Evolutionary conservation across 2,888 invertebrate species (phyloP), one percentile per base, ranked within the genome.

Genomic region (Agelastica alni): DNA sequence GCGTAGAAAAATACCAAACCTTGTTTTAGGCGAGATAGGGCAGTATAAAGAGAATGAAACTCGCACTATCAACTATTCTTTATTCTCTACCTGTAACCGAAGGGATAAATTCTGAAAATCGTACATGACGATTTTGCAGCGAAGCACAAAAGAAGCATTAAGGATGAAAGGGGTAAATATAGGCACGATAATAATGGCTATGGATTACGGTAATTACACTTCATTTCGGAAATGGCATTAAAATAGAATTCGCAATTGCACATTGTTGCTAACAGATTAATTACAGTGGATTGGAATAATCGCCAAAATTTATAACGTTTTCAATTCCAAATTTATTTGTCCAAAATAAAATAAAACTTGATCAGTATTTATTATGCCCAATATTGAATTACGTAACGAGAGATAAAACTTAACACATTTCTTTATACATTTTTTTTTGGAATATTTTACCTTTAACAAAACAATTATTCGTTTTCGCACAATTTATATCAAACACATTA

Each of bases 191-290:
- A 63, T 63, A 58, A 57, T 55, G 54, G 51, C 55, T 56, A 53
- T 59, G 56, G 51, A 59, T 61, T 57, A 59, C 37, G 13, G 53
- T 64, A 61, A 64, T 60, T 59, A 58, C 59, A 55, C 54, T 58
- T 55, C 47, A 32, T 20, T 58, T 58, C 59, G 62, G 61, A 62
- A 59, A 56, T 49, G 45, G 58, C 58, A 62, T 48, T 48, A 48
- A 39, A 39, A 62, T 62, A 58, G 55, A 58, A 48, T 59, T 61
- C 53, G 58, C 56, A 44, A 51, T 56, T 51, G 51, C 45, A 34
- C 37, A 47, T 51, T 56, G 56, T 56, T 46, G 20, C 22, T 28
- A 41, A 22, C 9, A 37, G 14, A 39, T 34, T 43, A 47, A 47
- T 41, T 31, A 20, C 32, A 31, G 39, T 37, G 39, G 44, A 47